phyloP scores from a whole-genome alignment of 2,888 invertebrate species.

The Lucinisca nassula region DNA sequence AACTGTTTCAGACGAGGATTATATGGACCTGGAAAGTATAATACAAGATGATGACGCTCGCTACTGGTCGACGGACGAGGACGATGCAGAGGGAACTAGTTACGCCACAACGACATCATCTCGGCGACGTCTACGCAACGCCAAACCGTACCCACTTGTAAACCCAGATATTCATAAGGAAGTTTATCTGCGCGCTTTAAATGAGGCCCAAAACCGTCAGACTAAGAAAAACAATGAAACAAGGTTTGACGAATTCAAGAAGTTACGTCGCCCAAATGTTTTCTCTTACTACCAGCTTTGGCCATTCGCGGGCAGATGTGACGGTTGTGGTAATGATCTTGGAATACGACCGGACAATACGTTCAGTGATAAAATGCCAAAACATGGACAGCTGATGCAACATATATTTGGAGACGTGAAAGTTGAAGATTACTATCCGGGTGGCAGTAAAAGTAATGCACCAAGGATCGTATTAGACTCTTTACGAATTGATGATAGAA shows the following conservation, averaged over 20 bases:
- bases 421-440: slow-evolving; percentile 67
- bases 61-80: slow-evolving; percentile 62
- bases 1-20: slow-evolving; percentile 55
- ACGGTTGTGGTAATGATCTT: slow-evolving; percentile 12
- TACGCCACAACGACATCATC: slow-evolving; percentile 25
- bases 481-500: background rate
- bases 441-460: slow-evolving; percentile 19
- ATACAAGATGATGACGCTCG: slow-evolving; percentile 63
- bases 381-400: slow-evolving; percentile 70
- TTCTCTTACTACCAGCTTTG: slow-evolving; percentile 73
- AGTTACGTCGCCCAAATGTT: slow-evolving; percentile 55
- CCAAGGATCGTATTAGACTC: background rate
- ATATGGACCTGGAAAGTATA: slow-evolving; percentile 61
- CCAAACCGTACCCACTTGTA: slow-evolving; percentile 51
- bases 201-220: slow-evolving; percentile 50
- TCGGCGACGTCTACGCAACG: slow-evolving; percentile 30
- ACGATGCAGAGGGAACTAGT: slow-evolving; percentile 1
- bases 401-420: slow-evolving; percentile 74
- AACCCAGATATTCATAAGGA: slow-evolving; percentile 69
- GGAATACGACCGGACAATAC: slow-evolving; percentile 55
- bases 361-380: slow-evolving; percentile 50
- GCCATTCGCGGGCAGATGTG: slow-evolving; percentile 31
- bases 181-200: slow-evolving; percentile 69
- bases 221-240: slow-evolving; percentile 26
- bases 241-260: slow-evolving; percentile 34